Evolutionary conservation across 2,888 invertebrate genomes (phyloP).

Genomic region (Nipponacmea schrenckii): DNA sequence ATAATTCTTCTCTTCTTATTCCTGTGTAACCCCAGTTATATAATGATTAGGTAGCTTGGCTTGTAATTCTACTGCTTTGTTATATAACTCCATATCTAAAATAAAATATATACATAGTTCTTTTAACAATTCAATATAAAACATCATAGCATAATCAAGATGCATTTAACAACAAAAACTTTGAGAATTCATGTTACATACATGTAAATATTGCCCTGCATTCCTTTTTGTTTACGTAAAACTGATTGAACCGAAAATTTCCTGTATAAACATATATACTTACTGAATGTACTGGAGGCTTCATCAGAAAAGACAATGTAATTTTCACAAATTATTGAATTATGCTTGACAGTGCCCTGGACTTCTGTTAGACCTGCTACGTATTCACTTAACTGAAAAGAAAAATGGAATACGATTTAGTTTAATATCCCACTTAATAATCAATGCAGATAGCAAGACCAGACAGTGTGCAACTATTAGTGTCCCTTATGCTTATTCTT

Average conservation of each 20-base stretch:
- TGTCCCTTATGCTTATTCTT: no score
- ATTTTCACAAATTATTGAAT: conserved; percentile 43
- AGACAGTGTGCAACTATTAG: no score
- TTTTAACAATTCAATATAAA: neutral
- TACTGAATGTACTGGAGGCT: conserved; percentile 48
- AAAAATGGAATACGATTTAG: neutral
- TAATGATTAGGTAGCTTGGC: conserved; percentile 35
- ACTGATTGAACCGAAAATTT: no score
- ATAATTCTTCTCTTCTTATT: neutral
- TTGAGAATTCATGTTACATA: no score
- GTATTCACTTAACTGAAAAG: conserved; percentile 50
- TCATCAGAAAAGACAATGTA: conserved; percentile 49
- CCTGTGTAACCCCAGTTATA: conserved; percentile 33
- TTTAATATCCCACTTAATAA: neutral
- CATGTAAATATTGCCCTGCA: no score
- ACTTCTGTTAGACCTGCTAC: conserved; percentile 53
- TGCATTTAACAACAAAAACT: no score
- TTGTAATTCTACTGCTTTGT: conserved; percentile 40
- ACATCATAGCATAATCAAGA: no score
- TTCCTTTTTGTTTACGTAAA: no score
- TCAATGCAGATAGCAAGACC: no score
- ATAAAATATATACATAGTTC: neutral
- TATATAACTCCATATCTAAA: conserved; percentile 45
- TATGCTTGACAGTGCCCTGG: conserved; percentile 44
- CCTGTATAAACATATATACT: no score